Evolutionary conservation across 2,888 invertebrate genomes (phyloP), one percentile per base, ranked within the genome.

Genomic region (Cephus runcator): DNA sequence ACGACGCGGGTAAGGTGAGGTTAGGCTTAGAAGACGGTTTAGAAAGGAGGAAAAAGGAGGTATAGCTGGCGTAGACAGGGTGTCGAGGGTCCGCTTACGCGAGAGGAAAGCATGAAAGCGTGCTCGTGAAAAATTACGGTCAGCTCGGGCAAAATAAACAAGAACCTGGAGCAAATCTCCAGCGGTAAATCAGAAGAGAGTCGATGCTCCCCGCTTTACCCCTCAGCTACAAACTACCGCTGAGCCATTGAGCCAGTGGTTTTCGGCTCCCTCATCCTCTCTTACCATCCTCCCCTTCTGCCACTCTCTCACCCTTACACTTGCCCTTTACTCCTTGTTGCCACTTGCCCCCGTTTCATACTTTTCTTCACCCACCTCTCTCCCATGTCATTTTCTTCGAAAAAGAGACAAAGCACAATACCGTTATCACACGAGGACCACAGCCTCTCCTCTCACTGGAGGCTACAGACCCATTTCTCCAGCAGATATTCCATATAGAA

Each of bases 61-160:
- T 2, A 56, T 23, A 56, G 56, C 56, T 56, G 56, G 56, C 56
- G 56, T 56, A 56, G 56, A 56, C 56, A 56, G 56, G 56, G 56
- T 56, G 56, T 56, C 56, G 56, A 56, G 56, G 56, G 56, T 56
- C 56, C 56, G 56, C 56, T 56, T 56, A 56, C 56, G 56, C 56
- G 56, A 56, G 56, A 56, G 56, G 56, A 56, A 56, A 56, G 56
- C 71, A 71, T 34, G 71, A 31, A 34, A 71, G 34, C 71, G 12
- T 33, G 71, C 69, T 31, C 75, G 69, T 77, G 81, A 85, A 80
- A 85, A 83, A 84, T 84, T 78, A 83, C 81, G 82, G 75, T 77
- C 78, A 80, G 73, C 69, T 77, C 71, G 34, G 79, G 73, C 56
- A 80, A 83, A 83, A 85, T 83, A 84, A 85, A 85, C 82, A 84